A percentile compares a stretch with the other conserved stretches of the same genome.
Conservation (phyloP, 2,797 vertebrate genomes). For the Balearica regulorum region DNA sequence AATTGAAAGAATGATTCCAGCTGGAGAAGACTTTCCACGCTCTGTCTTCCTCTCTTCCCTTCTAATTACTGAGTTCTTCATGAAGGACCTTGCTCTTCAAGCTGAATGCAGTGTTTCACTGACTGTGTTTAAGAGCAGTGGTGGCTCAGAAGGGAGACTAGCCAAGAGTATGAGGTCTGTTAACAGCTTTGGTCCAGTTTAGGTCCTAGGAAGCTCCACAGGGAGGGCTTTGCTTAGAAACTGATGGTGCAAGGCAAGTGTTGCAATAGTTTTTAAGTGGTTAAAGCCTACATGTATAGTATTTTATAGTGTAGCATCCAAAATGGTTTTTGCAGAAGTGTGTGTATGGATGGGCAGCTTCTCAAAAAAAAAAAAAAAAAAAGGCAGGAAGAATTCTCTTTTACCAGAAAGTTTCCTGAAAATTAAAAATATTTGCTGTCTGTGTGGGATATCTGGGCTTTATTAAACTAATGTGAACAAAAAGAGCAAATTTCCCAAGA, state of each 20-base stretch:
- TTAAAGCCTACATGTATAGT: not conserved
- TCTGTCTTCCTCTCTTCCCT: not conserved
- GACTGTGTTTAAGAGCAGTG: not conserved
- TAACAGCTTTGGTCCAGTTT: not conserved
- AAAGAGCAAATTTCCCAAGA: not conserved
- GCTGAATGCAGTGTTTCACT: not conserved
- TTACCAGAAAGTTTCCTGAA: not conserved
- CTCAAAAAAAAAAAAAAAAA: not conserved
- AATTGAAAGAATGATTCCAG: not conserved
- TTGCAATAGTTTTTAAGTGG: not conserved
- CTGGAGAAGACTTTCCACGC: not conserved
- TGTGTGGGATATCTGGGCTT: not conserved
- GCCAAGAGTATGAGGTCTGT: not conserved
- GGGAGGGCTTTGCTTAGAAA: not conserved
- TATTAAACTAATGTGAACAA: not conserved
- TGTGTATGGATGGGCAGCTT: not conserved
- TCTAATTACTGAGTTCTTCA: not conserved
- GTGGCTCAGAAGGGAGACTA: not conserved
- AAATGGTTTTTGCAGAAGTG: not conserved
- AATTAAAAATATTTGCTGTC: not conserved
- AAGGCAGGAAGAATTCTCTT: not conserved
- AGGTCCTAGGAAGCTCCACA: not conserved
- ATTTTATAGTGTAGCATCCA: not conserved
- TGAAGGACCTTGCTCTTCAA: not conserved
- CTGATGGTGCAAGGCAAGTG: not conserved